Base-by-base conservation (phyloP, 2,797 vertebrate species). In the Pipistrellus pipistrellus region DNA sequence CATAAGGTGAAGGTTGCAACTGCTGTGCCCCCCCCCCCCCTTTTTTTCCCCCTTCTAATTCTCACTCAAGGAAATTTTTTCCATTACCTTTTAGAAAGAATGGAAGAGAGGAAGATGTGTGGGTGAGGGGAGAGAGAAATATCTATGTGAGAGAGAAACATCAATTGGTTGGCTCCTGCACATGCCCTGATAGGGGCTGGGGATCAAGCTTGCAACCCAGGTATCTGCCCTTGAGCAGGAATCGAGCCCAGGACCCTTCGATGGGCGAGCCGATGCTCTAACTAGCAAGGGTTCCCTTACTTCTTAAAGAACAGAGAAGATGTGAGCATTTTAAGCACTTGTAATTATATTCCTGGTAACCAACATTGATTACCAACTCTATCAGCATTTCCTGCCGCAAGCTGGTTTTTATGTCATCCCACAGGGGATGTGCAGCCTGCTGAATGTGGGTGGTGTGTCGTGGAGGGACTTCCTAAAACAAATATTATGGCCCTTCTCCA, bases 401-500 rank as follows among this genome's bases (percentile, higher is more conserved):
- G 11, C n/a, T 76, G 4, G 1, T 6, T 38, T 25, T 51, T 6
- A 5, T 23, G 20, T 35, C n/a, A 4, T 32, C 55, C 72, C 72
- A 0, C 21, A 11, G 55, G 64, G 25, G 14, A 25, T 5, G 71
- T 3, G 25, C 6, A 8, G 10, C 81, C 51, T 35, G 84, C 46
- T 53, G 62, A 23, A 25, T 25, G 57, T 69, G 44, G 84, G 41
- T 2, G 27, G 38, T 44, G 6, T 55, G 15, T 30, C 62, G 68
- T 17, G 14, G 80, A 93, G 77, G 38, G 18, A 62, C 27, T 51
- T 85, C 57, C 41, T 68, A 87, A 95, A 91, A 21, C 71, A 91
- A 96, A 96, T 87, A 94, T 62, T 88, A 25, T 59, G 87, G 80
- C 55, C 64, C 41, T 23, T 75, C 69, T 95, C 81, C 64, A 91